Conservation (phyloP, 2,888 invertebrate species). For the Orthosia incerta region DNA sequence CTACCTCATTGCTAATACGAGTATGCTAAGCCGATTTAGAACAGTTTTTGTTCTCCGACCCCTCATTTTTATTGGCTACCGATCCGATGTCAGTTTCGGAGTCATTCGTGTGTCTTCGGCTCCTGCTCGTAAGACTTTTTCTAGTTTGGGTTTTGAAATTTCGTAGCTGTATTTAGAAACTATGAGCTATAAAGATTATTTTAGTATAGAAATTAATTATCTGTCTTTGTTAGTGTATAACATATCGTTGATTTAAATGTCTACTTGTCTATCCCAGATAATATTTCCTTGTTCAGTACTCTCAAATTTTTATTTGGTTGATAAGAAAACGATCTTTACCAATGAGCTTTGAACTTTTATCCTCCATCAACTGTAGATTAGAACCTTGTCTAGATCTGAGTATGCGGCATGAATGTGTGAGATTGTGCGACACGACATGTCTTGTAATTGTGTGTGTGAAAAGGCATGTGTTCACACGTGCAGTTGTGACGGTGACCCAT, state of each 20-base stretch:
- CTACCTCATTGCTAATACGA: too few species aligned
- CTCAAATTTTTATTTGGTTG: too few species aligned
- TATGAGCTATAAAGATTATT: neutral
- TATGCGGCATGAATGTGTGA: neutral
- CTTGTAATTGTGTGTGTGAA: neutral
- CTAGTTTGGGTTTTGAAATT: neutral
- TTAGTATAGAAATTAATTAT: neutral
- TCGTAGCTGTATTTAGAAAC: neutral
- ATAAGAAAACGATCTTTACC: too few species aligned
- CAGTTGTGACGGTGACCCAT: neutral
- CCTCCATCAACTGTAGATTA: neutral
- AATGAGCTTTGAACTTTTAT: too few species aligned
- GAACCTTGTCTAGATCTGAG: neutral
- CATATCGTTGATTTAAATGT: too few species aligned
- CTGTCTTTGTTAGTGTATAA: too few species aligned
- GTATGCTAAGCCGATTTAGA: slow-evolving; percentile 68
- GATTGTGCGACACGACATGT: neutral
- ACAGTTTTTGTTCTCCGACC: slow-evolving; percentile 25
- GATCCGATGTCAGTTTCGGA: neutral
- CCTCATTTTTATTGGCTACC: slow-evolving; percentile 25
- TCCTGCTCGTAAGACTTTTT: neutral
- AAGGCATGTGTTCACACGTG: neutral
- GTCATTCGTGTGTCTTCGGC: slow-evolving; percentile 6
- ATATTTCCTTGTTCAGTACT: too few species aligned
- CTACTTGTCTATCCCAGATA: too few species aligned